phyloP scores from a whole-genome alignment of 2,888 invertebrate species.

The Apotomis betuletana region DNA sequence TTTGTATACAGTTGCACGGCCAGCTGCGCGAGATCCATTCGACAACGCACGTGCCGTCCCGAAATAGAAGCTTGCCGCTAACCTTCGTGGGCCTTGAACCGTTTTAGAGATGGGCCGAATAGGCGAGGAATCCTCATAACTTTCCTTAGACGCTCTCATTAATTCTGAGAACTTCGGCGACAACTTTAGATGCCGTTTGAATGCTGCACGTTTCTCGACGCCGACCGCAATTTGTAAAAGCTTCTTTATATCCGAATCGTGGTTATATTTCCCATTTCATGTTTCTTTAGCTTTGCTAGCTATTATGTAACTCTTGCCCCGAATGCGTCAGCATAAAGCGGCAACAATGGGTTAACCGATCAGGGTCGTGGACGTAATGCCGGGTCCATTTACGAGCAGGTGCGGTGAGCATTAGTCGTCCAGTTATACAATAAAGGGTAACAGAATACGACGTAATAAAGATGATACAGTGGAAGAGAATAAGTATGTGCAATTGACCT shows the following conservation, averaged over 20 bases:
- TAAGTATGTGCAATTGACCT: conserved; percentile 41
- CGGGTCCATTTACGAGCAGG: conserved; percentile 34
- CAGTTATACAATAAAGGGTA: conserved; percentile 41
- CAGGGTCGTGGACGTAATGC: conserved; percentile 17
- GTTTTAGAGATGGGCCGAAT: conserved; percentile 34
- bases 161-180: conserved; percentile 29
- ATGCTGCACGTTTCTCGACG: conserved; percentile 29
- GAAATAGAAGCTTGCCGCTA: conserved; percentile 42
- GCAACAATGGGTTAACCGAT: conserved; percentile 31
- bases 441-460: conserved; percentile 39
- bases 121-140: conserved; percentile 30
- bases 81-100: conserved; percentile 44
- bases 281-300: not conserved
- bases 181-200: conserved; percentile 22
- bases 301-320: conserved; percentile 16
- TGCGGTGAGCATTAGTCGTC: conserved; percentile 27
- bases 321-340: conserved; percentile 23
- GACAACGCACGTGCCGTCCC: conserved; percentile 39
- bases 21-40: conserved; percentile 34
- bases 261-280: conserved; percentile 20
- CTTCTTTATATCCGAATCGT: conserved; percentile 33
- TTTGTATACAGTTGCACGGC: conserved; percentile 13
- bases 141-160: conserved; percentile 32
- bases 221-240: conserved; percentile 32
- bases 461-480: conserved; percentile 26